Conservation (phyloP, 2,888 invertebrate genomes). For the Coelinius sp. region DNA sequence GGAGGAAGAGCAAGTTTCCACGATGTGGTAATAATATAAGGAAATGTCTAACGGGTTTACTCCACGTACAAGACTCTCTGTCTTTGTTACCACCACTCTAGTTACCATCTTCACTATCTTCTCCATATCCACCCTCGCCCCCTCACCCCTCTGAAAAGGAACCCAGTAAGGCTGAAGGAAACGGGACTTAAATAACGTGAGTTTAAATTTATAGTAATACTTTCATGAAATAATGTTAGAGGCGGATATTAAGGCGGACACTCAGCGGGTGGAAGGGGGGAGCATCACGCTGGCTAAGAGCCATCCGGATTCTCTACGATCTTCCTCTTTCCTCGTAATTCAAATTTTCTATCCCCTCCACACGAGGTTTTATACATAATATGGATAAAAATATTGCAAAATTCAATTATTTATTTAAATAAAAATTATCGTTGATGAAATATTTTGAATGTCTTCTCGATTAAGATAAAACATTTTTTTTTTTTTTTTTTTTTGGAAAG, state of each 20-base stretch:
- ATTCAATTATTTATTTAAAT: neutral
- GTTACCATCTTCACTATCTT: neutral
- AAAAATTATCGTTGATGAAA: no score
- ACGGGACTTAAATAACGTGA: slow-evolving; percentile 66
- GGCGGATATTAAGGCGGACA: slow-evolving; percentile 71
- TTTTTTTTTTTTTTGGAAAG: slow-evolving; percentile 20
- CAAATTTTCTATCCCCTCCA: slow-evolving; percentile 45
- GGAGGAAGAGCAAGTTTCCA: slow-evolving; percentile 16
- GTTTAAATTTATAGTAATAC: slow-evolving; percentile 71
- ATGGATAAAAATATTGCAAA: no score
- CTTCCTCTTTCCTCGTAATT: slow-evolving; percentile 53
- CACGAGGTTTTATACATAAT: neutral
- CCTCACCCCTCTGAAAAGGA: slow-evolving; percentile 5
- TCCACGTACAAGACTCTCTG: slow-evolving; percentile 16
- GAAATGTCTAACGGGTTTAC: slow-evolving; percentile 8
- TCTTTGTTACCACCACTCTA: neutral
- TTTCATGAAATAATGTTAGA: slow-evolving; percentile 72
- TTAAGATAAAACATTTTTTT: no score
- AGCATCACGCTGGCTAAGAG: slow-evolving; percentile 57
- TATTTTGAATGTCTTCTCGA: no score
- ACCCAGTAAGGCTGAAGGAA: slow-evolving; percentile 41
- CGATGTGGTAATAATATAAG: slow-evolving; percentile 27
- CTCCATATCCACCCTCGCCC: neutral
- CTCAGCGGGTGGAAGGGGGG: slow-evolving; percentile 36
- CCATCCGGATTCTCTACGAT: slow-evolving; percentile 56